Evolutionary conservation across 2,113 vertebrate genomes (phyloP), one percentile per base, ranked within the genome.

Genomic region (Zosterops lateralis): DNA sequence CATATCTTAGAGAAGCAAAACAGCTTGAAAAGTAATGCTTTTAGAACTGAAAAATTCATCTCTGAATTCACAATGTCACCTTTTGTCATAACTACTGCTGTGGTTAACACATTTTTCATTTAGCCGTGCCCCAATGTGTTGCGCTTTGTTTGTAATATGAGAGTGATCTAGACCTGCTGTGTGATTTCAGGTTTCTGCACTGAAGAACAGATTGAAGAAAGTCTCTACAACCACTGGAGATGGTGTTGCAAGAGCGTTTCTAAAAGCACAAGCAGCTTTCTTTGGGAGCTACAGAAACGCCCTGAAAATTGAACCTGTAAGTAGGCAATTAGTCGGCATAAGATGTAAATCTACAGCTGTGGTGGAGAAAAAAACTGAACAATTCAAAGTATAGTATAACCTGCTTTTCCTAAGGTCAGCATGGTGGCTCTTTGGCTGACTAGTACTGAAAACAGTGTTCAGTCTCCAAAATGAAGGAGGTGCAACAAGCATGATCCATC

Each of bases 201-300:
- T 99, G 94, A 99, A 99, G 98, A 99, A 95, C 96, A 98, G 99
- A 31, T 88, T 99, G 84, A 99, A 99, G 98, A 99, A 99, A 93
- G 98, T 99, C 84, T 99, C 99, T 32, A 98, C 98, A 24, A 98
- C 98, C 12, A 99, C 99, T 2, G 99, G 99, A 4, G 98, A 99
- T 32, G 99, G 99, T 1, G 99, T 99, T 76, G 99, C 99, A 31
- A 97, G 98, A 95, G 99, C 99, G 0, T 99, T 99, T 97, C 98
- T 99, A 40, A 99, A 99, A 97, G 99, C 98, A 82, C 99, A 99
- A 94, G 99, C 98, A 0, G 97, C 99, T 81, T 98, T 99, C 90
- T 99, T 99, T 7, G 99, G 99, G 86, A 99, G 99, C 97, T 99
- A 99, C 98, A 98, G 99, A 73, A 98, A 98, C 1, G 99, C 99